These are phyloP conservation scores for Paraplagusia blochii DNA, from an alignment of 2,113 vertebrate genomes.

Conservation along the genomic window DNA sequence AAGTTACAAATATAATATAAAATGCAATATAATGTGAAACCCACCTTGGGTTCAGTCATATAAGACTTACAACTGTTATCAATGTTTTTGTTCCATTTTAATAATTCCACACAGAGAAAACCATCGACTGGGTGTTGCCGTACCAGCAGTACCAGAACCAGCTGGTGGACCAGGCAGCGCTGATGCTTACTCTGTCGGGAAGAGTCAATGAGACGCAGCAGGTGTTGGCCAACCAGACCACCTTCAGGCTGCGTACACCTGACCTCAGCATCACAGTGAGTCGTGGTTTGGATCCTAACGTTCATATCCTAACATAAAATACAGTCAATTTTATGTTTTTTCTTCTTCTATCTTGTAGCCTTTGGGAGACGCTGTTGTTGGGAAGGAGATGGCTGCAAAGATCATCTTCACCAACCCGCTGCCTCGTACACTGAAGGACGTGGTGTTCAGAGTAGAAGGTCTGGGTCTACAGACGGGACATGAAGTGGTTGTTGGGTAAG, in stretches of 20 bases:
- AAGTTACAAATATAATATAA: no score
- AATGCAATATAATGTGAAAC: no score
- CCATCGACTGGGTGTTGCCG: constrained; percentile 77
- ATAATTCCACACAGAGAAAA: constrained; percentile 70
- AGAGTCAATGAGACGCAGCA: constrained; percentile 81
- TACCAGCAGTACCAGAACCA: constrained; percentile 81
- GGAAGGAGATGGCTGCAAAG: constrained; percentile 82
- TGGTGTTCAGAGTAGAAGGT: constrained; percentile 84
- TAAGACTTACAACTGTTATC: no score
- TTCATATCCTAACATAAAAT: not conserved
- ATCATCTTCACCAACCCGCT: constrained; percentile 87
- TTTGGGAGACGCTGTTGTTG: constrained; percentile 79
- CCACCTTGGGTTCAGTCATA: no score
- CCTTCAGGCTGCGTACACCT: constrained; percentile 82
- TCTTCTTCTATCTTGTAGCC: constrained; percentile 65
- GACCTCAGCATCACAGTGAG: constrained; percentile 75
- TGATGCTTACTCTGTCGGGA: constrained; percentile 84
- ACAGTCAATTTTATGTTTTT: not conserved
- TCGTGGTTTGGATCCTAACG: no score
- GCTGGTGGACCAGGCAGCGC: constrained; percentile 84
- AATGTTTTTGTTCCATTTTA: no score
- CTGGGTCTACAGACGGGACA: constrained; percentile 84
- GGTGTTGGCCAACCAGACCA: constrained; percentile 83
- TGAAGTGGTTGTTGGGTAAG: constrained; percentile 83
- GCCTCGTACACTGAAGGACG: constrained; percentile 72